Percentiles rank a stretch among this genome's conserved stretches.
These are phyloP conservation scores for Sarcophilus harrisii DNA, from an alignment of 2,797 vertebrate genomes.

Conservation along the genomic window DNA sequence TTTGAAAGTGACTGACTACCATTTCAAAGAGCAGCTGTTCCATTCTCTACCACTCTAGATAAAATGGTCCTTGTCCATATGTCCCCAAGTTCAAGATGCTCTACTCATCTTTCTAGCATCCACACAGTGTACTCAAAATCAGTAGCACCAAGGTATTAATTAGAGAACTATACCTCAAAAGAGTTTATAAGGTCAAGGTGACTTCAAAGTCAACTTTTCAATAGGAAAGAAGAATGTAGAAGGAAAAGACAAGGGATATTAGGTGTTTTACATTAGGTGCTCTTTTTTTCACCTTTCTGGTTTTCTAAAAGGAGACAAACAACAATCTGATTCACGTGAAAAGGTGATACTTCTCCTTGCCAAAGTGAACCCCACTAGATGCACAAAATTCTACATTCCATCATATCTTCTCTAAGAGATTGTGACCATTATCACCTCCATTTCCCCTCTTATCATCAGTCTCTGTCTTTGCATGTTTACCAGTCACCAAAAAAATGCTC, in stretches of 20 bases:
- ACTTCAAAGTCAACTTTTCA: background rate
- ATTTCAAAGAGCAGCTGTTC: background rate
- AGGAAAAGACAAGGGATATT: background rate
- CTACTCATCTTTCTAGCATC: too few relatives aligned
- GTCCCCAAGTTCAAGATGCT: background rate
- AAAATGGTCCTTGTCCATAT: background rate
- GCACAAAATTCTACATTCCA: background rate
- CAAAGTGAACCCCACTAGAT: background rate
- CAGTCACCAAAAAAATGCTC: background rate
- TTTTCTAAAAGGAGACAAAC: background rate
- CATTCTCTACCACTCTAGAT: background rate
- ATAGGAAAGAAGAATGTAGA: background rate
- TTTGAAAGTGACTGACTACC: background rate
- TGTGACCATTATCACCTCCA: background rate
- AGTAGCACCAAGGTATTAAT: background rate
- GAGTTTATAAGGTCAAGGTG: background rate
- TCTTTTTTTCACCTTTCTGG: background rate
- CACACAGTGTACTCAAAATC: background rate
- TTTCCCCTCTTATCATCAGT: background rate
- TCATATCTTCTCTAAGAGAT: background rate
- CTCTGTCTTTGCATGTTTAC: background rate
- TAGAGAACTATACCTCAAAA: background rate
- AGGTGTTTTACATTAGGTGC: background rate
- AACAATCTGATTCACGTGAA: background rate
- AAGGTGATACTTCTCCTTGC: background rate